A percentile compares a stretch with the other conserved stretches of the same genome.
phyloP scores from a whole-genome alignment of 2,888 invertebrate genomes.

The Drosophila mercatorum region DNA sequence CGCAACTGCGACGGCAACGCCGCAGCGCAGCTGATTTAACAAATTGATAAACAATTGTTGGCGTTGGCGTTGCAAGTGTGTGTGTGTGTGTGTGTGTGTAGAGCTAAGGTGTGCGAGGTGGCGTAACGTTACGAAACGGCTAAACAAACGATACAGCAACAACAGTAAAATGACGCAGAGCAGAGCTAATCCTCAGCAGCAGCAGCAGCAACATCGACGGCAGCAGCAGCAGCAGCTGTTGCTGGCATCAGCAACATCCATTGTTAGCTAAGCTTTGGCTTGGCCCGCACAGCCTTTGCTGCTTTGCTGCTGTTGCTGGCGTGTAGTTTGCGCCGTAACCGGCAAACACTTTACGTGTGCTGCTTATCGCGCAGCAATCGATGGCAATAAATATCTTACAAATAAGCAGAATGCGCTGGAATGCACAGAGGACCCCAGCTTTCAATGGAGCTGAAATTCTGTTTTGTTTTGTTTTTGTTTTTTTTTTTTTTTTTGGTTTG shows the following conservation, averaged over 20 bases:
- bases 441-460: constrained; percentile 3
- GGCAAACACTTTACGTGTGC: constrained; percentile 83
- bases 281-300: constrained; percentile 19
- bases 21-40: constrained; percentile 74
- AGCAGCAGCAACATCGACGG: constrained; percentile 46
- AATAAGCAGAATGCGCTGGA: constrained; percentile 85
- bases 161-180: constrained; percentile 64
- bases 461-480: background rate
- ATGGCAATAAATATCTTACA: constrained; percentile 85
- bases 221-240: constrained; percentile 44
- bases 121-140: constrained; percentile 78
- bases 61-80: constrained; percentile 63
- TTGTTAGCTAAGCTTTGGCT: constrained; percentile 64
- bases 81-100: constrained; percentile 18
- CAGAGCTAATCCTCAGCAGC: constrained; percentile 58
- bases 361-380: constrained; percentile 84
- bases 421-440: constrained; percentile 57
- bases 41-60: constrained; percentile 81
- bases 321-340: constrained; percentile 38
- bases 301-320: constrained; percentile 38
- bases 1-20: constrained; percentile 58
- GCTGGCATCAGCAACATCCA: constrained; percentile 59
- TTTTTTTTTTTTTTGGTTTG: no score
- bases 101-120: constrained; percentile 44
- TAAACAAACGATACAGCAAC: constrained; percentile 75